Evolutionary conservation across 2,888 invertebrate genomes (phyloP).

Genomic region (Dynastes maya): DNA sequence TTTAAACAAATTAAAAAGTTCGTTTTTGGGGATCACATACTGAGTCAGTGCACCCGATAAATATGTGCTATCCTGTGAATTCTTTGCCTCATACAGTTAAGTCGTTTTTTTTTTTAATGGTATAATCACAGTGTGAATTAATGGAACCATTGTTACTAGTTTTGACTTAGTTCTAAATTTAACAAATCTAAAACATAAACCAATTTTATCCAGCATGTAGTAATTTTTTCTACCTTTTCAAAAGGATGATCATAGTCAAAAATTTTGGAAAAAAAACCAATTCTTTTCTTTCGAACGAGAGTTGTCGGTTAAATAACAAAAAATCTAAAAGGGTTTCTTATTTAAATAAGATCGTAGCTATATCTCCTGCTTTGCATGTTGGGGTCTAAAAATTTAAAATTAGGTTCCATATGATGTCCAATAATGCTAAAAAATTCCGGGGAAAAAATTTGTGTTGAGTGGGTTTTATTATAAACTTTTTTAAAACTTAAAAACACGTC

Average conservation of each 20-base stretch:
- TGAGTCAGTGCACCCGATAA: slow-evolving; percentile 81
- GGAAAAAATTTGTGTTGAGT: slow-evolving; percentile 77
- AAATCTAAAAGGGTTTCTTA: slow-evolving; percentile 80
- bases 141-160: slow-evolving; percentile 91
- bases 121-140: slow-evolving; percentile 82
- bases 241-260: slow-evolving; percentile 78
- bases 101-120: slow-evolving; percentile 73
- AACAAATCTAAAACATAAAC: slow-evolving; percentile 74
- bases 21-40: slow-evolving; percentile 82
- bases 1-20: slow-evolving; percentile 81
- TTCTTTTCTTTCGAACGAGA: slow-evolving; percentile 74
- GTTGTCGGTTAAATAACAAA: slow-evolving; percentile 79
- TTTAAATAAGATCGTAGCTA: slow-evolving; percentile 80
- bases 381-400: slow-evolving; percentile 83
- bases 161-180: slow-evolving; percentile 80
- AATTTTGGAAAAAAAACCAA: slow-evolving; percentile 76
- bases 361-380: slow-evolving; percentile 76
- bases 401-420: slow-evolving; percentile 81
- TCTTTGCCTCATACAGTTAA: slow-evolving; percentile 75
- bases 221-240: slow-evolving; percentile 69
- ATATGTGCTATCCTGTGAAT: slow-evolving; percentile 76
- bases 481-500: slow-evolving; percentile 40
- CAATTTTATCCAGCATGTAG: background rate
- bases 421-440: slow-evolving; percentile 80
- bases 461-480: slow-evolving; percentile 62